Evolutionary conservation across 2,888 invertebrate species (phyloP).

Genomic region (Idaea dimidiata): DNA sequence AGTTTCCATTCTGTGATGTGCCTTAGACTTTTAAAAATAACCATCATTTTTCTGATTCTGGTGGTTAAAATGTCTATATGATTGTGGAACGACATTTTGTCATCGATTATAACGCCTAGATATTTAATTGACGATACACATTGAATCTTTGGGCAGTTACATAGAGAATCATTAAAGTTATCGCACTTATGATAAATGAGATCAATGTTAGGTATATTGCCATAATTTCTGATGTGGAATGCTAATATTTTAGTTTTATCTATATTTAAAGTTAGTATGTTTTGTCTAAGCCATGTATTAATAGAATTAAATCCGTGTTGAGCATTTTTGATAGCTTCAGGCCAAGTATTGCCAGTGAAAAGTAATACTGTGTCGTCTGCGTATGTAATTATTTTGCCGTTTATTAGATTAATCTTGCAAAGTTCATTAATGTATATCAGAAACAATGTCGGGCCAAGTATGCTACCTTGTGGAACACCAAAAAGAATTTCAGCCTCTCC

Average conservation of each 20-base stretch:
- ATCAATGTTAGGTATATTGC: not conserved
- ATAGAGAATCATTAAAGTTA: not conserved
- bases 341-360: not conserved
- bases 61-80: not conserved
- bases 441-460: not conserved
- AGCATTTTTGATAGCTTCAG: not conserved
- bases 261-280: not conserved
- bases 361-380: not conserved
- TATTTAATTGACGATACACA: not conserved
- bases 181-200: not conserved
- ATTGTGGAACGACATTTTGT: not conserved
- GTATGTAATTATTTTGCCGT: not conserved
- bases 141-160: not conserved
- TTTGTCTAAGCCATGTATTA: not conserved
- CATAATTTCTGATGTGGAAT: not conserved
- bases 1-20: not conserved
- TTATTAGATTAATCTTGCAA: not conserved
- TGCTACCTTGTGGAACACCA: not conserved
- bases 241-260: not conserved
- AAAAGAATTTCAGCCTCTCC: not conserved
- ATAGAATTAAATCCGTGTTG: not conserved
- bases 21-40: not conserved
- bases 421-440: not conserved
- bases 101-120: conserved; percentile 2
- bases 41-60: not conserved